These are phyloP conservation scores for Philopedon plagiatum DNA, from an alignment of 2,888 invertebrate species.

Conservation along the genomic window DNA sequence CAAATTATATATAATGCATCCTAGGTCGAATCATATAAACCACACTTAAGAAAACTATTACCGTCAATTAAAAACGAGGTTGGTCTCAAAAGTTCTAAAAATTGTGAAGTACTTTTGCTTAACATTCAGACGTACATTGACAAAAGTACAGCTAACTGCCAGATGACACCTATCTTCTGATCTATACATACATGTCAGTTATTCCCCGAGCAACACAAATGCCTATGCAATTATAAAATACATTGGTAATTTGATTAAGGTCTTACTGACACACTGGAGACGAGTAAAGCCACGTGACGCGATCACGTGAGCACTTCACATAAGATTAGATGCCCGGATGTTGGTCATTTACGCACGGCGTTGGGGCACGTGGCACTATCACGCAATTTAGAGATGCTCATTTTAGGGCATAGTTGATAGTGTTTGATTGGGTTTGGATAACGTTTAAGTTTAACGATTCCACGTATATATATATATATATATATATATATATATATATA, in stretches of 20 bases:
- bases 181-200: slow-evolving; percentile 13
- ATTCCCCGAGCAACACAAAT: slow-evolving; percentile 8
- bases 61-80: no score
- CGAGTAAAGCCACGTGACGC: slow-evolving; percentile 22
- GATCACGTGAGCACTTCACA: slow-evolving; percentile 16
- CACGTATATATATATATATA: no score
- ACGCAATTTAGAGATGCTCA: slow-evolving; percentile 24
- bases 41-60: no score
- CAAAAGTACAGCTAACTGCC: no score
- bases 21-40: neutral
- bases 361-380: slow-evolving; percentile 23
- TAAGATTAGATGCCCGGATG: slow-evolving; percentile 19
- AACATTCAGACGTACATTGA: neutral
- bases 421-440: no score
- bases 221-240: slow-evolving; percentile 31
- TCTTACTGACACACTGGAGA: slow-evolving; percentile 28
- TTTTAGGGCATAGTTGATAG: no score
- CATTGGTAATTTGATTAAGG: slow-evolving; percentile 34
- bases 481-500: no score
- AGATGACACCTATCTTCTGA: neutral
- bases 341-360: neutral
- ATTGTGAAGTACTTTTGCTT: neutral
- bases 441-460: no score
- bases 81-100: neutral
- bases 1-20: neutral